Evolutionary conservation across 2,888 invertebrate genomes (phyloP).

Genomic region (Polyommatus iphigenia): DNA sequence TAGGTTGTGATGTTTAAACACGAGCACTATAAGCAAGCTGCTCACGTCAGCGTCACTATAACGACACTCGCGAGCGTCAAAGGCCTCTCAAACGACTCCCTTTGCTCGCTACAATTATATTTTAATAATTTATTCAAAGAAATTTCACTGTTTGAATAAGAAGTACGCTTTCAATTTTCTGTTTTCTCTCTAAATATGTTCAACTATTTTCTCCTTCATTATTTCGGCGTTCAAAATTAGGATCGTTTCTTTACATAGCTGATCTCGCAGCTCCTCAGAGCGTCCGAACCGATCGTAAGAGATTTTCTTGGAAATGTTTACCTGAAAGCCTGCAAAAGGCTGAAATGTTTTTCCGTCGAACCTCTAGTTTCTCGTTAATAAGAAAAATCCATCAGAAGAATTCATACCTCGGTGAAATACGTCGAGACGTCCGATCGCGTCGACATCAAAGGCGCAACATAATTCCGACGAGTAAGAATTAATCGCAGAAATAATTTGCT

Average conservation of each 20-base stretch:
- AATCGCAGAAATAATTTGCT: background rate
- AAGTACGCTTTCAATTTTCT: background rate
- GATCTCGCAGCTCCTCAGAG: background rate
- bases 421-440: background rate
- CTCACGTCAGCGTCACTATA: background rate
- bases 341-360: background rate
- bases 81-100: background rate
- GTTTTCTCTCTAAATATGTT: background rate
- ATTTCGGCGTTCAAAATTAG: background rate
- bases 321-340: background rate
- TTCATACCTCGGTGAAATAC: background rate
- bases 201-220: background rate
- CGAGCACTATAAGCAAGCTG: background rate
- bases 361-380: background rate
- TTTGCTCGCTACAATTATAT: constrained; percentile 12
- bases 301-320: background rate
- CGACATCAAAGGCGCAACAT: background rate
- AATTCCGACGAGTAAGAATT: background rate
- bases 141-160: background rate
- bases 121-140: constrained; percentile 6
- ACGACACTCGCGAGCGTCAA: background rate
- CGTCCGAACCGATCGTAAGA: background rate
- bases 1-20: background rate
- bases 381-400: background rate
- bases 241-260: background rate